A percentile compares a stretch with the other conserved stretches of the same genome.
phyloP scores from a whole-genome alignment of 1,140 invertebrate genomes.

The Lordiphosa clarofinis region DNA sequence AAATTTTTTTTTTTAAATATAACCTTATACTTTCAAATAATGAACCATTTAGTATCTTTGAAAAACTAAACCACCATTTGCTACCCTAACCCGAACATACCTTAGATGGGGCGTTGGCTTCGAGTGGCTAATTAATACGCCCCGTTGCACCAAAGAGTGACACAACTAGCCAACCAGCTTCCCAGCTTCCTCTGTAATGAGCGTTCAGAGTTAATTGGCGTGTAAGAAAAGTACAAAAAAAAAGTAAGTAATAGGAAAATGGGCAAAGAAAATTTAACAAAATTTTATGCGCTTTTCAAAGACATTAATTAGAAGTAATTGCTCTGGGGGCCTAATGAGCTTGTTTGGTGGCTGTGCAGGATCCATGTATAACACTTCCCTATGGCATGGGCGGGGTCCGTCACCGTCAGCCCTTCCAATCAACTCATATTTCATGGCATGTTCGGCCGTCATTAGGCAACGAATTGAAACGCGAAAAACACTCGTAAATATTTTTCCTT shows the following conservation, averaged over 20 bases:
- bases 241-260: not conserved
- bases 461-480: conserved; percentile 67
- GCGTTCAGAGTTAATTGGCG: conserved; percentile 73
- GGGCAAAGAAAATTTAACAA: conserved; percentile 54
- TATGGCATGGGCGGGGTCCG: conserved; percentile 4
- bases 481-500: conserved; percentile 41
- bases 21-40: no score
- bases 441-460: conserved; percentile 60
- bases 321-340: conserved; percentile 54
- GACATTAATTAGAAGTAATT: conserved; percentile 73
- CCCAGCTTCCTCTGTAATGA: conserved; percentile 61
- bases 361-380: conserved; percentile 50
- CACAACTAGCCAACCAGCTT: conserved; percentile 41
- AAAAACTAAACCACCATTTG: not conserved
- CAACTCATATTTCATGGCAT: conserved; percentile 75
- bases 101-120: conserved; percentile 41
- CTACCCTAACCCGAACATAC: conserved; percentile 1
- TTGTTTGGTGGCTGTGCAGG: conserved; percentile 35
- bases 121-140: conserved; percentile 74
- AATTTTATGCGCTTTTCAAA: conserved; percentile 60
- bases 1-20: no score
- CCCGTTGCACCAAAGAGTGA: conserved; percentile 61
- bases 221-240: conserved; percentile 55
- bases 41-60: no score
- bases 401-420: conserved; percentile 32